Conservation (phyloP, 1,140 invertebrate genomes). For the Camponotus pennsylvanicus region DNA sequence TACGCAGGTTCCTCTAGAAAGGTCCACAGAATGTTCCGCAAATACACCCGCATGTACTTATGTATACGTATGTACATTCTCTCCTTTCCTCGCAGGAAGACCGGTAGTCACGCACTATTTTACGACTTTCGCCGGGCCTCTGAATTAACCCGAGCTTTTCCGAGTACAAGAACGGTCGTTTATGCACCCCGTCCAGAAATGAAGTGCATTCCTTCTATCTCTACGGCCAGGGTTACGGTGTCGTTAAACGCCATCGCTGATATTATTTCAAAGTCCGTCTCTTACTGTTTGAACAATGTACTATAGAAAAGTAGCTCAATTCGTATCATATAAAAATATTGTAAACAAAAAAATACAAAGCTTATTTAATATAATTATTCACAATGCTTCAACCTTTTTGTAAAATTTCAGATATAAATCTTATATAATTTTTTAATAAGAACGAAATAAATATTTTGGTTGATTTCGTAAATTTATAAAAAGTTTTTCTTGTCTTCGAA, state of each 20-base stretch:
- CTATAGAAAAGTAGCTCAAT: not conserved
- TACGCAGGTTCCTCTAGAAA: constrained; percentile 23
- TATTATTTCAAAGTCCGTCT: constrained; percentile 41
- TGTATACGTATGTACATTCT: not conserved
- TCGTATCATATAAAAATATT: constrained; percentile 3
- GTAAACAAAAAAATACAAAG: not conserved
- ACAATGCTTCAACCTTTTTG: not conserved
- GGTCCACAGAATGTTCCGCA: constrained; percentile 12
- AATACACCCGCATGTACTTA: constrained; percentile 11
- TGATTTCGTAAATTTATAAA: not conserved
- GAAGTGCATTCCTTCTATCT: constrained; percentile 58
- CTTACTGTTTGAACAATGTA: not conserved
- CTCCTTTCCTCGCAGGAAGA: constrained; percentile 40
- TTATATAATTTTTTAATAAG: not conserved
- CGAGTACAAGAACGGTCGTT: constrained; percentile 43
- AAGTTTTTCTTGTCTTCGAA: not conserved
- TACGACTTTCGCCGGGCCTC: constrained; percentile 68
- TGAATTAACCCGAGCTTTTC: constrained; percentile 73
- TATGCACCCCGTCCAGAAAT: constrained; percentile 62
- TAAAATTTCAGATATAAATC: not conserved
- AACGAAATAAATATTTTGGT: not conserved
- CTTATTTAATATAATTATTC: not conserved
- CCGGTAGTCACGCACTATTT: constrained; percentile 73
- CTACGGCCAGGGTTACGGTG: constrained; percentile 49
- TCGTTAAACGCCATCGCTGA: constrained; percentile 66